phyloP scores from a whole-genome alignment of 2,888 invertebrate genomes.

The Brenthis hecate region DNA sequence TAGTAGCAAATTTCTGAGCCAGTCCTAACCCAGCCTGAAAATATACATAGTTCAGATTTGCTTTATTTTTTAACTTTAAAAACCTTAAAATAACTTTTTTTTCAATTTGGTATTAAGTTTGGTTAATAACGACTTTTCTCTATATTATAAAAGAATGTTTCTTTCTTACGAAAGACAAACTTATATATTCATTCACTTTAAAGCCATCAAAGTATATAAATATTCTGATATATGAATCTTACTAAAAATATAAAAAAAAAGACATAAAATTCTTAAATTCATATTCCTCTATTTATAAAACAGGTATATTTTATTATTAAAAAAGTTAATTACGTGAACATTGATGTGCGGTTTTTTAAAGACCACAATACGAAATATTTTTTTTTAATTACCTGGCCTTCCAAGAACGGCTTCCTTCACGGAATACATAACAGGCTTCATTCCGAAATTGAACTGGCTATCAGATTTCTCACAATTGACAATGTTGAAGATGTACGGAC shows the following conservation, averaged over 20 bases:
- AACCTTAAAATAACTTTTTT: no score
- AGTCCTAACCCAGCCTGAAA: slow-evolving; percentile 85
- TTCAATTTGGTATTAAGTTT: no score
- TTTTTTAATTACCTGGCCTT: slow-evolving; percentile 64
- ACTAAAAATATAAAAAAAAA: not conserved
- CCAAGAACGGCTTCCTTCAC: slow-evolving; percentile 85
- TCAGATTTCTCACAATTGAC: slow-evolving; percentile 93
- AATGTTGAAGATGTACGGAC: slow-evolving; percentile 91
- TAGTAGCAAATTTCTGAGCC: slow-evolving; percentile 92
- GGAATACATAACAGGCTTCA: slow-evolving; percentile 94
- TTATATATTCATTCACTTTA: no score
- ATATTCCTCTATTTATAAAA: not conserved
- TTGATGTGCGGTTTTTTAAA: slow-evolving; percentile 2
- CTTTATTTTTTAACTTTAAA: no score
- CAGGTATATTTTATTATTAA: not conserved
- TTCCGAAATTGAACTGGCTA: slow-evolving; percentile 93
- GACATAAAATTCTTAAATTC: not conserved
- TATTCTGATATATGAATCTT: not conserved
- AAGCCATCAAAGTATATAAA: no score
- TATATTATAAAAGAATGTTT: no score
- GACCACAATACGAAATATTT: slow-evolving; percentile 12
- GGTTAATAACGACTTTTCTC: no score
- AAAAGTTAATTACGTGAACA: not conserved
- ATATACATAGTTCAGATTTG: not conserved
- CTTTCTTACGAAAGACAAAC: no score